These are phyloP conservation scores for Protaetia brevitarsis DNA, from an alignment of 1,140 invertebrate genomes.

Conservation along the genomic window DNA sequence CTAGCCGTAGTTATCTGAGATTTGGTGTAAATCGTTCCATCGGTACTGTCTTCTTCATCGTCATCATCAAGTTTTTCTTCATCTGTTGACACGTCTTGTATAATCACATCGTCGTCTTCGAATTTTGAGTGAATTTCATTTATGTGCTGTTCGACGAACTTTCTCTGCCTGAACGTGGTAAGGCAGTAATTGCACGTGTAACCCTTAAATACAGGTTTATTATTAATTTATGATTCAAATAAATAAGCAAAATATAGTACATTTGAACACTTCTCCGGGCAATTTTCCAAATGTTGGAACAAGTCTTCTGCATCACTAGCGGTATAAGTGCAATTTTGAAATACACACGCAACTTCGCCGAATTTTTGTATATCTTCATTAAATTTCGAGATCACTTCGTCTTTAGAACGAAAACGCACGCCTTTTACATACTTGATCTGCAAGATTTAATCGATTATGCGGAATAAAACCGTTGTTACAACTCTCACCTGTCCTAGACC, in stretches of 20 bases:
- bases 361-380: constrained; percentile 12
- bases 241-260: constrained; percentile 24
- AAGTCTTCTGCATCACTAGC: constrained; percentile 22
- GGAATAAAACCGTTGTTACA: too few relatives aligned
- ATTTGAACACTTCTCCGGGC: constrained; percentile 33
- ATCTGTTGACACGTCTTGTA: not conserved
- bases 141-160: constrained; percentile 19
- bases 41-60: not conserved
- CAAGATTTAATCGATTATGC: not conserved
- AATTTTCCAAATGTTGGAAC: constrained; percentile 34
- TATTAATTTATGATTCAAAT: too few relatives aligned
- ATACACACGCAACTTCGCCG: constrained; percentile 26
- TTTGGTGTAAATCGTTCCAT: not conserved
- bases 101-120: constrained; percentile 14
- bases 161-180: constrained; percentile 18
- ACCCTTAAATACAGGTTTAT: constrained; percentile 30
- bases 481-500: too few relatives aligned
- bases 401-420: not conserved
- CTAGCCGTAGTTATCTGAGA: not conserved
- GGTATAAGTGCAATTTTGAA: constrained; percentile 31
- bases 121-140: not conserved
- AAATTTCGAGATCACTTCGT: constrained; percentile 16
- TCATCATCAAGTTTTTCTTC: constrained; percentile 13
- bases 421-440: not conserved
- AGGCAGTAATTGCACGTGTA: constrained; percentile 33